Base-by-base conservation (phyloP, 2,113 vertebrate genomes). In the Zosterops japonicus region DNA sequence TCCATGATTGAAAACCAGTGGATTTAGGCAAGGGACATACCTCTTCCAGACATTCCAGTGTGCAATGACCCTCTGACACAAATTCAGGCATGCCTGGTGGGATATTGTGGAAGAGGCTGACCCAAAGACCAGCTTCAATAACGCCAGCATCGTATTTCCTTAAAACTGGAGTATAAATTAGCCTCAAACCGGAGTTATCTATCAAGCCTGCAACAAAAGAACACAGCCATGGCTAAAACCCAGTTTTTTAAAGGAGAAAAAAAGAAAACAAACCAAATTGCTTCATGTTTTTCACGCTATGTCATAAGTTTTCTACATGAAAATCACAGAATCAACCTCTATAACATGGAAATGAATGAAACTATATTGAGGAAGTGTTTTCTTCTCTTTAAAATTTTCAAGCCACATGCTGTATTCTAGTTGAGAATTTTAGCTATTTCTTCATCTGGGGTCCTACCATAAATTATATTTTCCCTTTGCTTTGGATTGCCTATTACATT, bases 111-210 rank as follows among this genome's bases (percentile, higher is more conserved):
- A 98, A 99, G 28, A 99, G 98, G 79, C 99, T 99, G 77, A 99
- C 98, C 99, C 98, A 99, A 79, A 99, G 98, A 77, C 99, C 99
- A 1, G 98, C 98, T 97, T 99, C 98, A 63, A 99, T 98, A 87
- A 99, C 98, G 31, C 99, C 99, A 17, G 98, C 98, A 90, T 99
- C 99, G 0, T 98, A 98, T 92, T 97, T 97, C 93, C 98, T 97
- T 97, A 98, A 92, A 85, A 95, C 95, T 4, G 96, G 90, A 13
- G 98, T 99, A 67, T 99, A 98, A 96, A 98, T 97, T 35, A 99
- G 60, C 86, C 98, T 97, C 90, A 99, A 96, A 65, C 99, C 99
- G 44, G 99, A 99, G 94, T 96, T 99, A 97, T 99, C 99, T 94
- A 98, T 94, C 92, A 98, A 95, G n/a, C 98, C 99, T 99, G 79